Percentiles rank a stretch among this genome's conserved stretches.
Conservation (phyloP, 2,113 vertebrate species). For the Tachysurus fulvidraco region DNA sequence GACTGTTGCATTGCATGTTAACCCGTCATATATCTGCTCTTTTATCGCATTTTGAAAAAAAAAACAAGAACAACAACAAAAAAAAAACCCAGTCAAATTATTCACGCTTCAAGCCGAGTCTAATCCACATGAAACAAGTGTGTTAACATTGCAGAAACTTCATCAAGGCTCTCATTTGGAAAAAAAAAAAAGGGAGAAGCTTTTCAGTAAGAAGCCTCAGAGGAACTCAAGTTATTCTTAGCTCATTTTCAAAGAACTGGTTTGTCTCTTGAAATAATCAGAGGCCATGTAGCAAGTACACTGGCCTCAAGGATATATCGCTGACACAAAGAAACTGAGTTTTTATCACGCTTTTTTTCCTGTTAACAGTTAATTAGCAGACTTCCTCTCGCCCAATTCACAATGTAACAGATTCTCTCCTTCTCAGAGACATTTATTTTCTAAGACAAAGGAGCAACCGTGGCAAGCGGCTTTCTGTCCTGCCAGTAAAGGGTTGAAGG, state of each 20-base stretch:
- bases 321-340: slow-evolving; percentile 46
- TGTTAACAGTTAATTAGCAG: slow-evolving; percentile 59
- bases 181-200: not conserved
- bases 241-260: slow-evolving; percentile 39
- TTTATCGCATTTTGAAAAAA: slow-evolving; percentile 18
- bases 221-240: slow-evolving; percentile 42
- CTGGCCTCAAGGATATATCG: slow-evolving; percentile 39
- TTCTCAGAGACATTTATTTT: slow-evolving; percentile 65
- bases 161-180: slow-evolving; percentile 16
- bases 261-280: slow-evolving; percentile 43
- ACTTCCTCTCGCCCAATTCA: slow-evolving; percentile 44
- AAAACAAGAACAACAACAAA: not conserved
- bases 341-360: slow-evolving; percentile 48
- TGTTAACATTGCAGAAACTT: slow-evolving; percentile 26
- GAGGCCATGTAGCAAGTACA: slow-evolving; percentile 33
- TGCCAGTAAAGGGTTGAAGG: slow-evolving; percentile 72
- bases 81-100: slow-evolving; percentile 1
- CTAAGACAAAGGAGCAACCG: slow-evolving; percentile 58
- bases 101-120: slow-evolving; percentile 26
- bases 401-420: slow-evolving; percentile 66
- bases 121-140: slow-evolving; percentile 32
- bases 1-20: slow-evolving; percentile 19
- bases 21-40: slow-evolving; percentile 7
- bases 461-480: slow-evolving; percentile 70
- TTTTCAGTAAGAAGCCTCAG: slow-evolving; percentile 10